phyloP scores from a whole-genome alignment of 2,797 vertebrate species.

The Cuculus canorus region DNA sequence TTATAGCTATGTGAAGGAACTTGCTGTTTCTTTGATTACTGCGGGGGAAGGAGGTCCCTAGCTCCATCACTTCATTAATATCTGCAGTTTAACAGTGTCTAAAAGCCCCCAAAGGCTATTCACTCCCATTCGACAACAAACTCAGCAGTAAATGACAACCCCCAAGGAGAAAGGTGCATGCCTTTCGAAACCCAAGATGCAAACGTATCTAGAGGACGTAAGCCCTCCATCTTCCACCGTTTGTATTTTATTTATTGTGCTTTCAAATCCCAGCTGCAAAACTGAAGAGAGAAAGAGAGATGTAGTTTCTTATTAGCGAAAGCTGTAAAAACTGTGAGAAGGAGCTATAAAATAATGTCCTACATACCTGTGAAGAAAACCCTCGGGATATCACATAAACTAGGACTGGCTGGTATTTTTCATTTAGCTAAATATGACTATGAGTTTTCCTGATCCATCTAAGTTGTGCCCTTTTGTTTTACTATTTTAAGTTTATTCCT shows the following conservation, averaged over 20 bases:
- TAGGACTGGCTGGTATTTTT: not conserved
- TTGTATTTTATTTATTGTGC: slow-evolving; percentile 80
- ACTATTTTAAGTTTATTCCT: slow-evolving; percentile 10
- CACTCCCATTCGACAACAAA: slow-evolving; percentile 77
- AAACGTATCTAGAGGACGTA: slow-evolving; percentile 78
- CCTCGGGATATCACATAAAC: not conserved
- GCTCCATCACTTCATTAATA: slow-evolving; percentile 87
- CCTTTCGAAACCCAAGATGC: slow-evolving; percentile 76
- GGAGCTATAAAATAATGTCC: slow-evolving; percentile 4
- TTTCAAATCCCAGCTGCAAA: slow-evolving; percentile 63
- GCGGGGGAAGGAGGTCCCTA: slow-evolving; percentile 79
- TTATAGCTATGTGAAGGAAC: slow-evolving; percentile 83
- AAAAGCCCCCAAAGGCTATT: slow-evolving; percentile 77
- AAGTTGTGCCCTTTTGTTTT: slow-evolving; percentile 38
- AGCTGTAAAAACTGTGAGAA: slow-evolving; percentile 54
- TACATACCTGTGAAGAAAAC: not conserved
- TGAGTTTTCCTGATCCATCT: slow-evolving; percentile 26
- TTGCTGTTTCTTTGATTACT: slow-evolving; percentile 69
- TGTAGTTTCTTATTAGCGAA: slow-evolving; percentile 73
- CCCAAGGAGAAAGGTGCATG: slow-evolving; percentile 75
- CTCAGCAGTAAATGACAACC: slow-evolving; percentile 80
- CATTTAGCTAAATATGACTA: slow-evolving; percentile 41
- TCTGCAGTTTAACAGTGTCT: slow-evolving; percentile 81
- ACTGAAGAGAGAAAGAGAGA: slow-evolving; percentile 39
- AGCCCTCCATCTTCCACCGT: slow-evolving; percentile 73